Evolutionary conservation across 2,113 vertebrate genomes (phyloP), one percentile per base, ranked within the genome.

Genomic region (Oplegnathus fasciatus): DNA sequence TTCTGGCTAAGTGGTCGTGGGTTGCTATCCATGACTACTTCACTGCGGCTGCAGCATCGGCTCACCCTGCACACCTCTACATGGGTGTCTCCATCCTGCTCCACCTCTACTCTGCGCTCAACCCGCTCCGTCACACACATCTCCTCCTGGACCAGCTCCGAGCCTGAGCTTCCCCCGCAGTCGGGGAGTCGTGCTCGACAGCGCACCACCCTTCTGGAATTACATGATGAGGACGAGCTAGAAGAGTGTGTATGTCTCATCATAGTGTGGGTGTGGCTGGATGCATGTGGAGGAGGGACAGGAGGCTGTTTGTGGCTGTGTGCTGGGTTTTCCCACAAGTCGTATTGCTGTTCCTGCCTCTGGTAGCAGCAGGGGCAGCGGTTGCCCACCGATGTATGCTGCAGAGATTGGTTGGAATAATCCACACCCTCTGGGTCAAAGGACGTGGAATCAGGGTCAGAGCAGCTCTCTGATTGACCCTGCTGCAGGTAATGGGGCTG

Each of bases 311-410:
- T 90, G 68, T 82, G 85, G 18, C 90, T 87, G 48, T 94, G 93
- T 66, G 95, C 88, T 6, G 97, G 97, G 52, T 98, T 98, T 80
- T 96, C 97, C 97, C 98, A 99, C 9, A 98, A 95, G 82, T 99
- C 96, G 0, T 96, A 98, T 1, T 84, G 79, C 34, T 75, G 87
- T 55, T 89, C 92, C 4, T 76, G 94, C 77, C 82, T 91, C 66
- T 92, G 95, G 79, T 93, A 95, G 69, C 96, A 95, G 78, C 91
- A 96, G 17, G 87, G 90, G 60, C 95, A 96, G 55, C 70, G 93
- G 37, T 82, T 91, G 6, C 20, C 61, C 44, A 94, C 95, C 5
- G 89, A 67, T n/a, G 93, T 91, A 0, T 70, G 84, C 42, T 91
- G 93, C 46, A 93, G 88, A 3, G 92, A 86, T 67, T 93, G 96